Conservation (phyloP, 2,113 vertebrate species). For the Hyaena hyaena region DNA sequence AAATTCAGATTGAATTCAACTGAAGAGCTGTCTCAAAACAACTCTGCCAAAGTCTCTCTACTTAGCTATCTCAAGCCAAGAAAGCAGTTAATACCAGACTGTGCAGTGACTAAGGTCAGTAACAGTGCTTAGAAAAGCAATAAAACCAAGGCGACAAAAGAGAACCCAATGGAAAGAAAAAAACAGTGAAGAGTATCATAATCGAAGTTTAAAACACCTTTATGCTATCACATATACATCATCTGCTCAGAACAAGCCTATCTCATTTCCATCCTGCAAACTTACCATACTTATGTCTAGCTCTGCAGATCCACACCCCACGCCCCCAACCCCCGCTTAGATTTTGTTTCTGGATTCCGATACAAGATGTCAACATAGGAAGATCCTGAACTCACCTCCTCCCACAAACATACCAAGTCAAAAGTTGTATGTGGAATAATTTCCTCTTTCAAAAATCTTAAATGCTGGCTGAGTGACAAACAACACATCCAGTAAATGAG, state of each 20-base stretch:
- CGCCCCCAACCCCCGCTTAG: not conserved
- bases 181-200: not conserved
- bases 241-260: slow-evolving; percentile 30
- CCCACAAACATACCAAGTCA: not conserved
- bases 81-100: slow-evolving; percentile 60
- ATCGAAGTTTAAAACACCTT: slow-evolving; percentile 39
- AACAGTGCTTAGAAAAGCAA: slow-evolving; percentile 49
- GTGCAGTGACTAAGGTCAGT: slow-evolving; percentile 22
- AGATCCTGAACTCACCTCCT: not conserved
- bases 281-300: not conserved
- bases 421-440: not conserved
- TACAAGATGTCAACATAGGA: not conserved
- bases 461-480: not conserved
- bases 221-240: not conserved
- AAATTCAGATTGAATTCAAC: slow-evolving; percentile 30
- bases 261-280: slow-evolving; percentile 13
- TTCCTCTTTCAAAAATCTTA: not conserved
- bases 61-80: slow-evolving; percentile 43
- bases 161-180: not conserved
- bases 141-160: slow-evolving; percentile 31
- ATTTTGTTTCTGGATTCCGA: not conserved
- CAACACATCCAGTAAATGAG: not conserved
- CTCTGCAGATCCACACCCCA: not conserved
- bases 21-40: not conserved
- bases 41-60: slow-evolving; percentile 23